These are phyloP conservation scores for Galaxias olidus DNA, from an alignment of 2,797 vertebrate genomes.

Conservation along the genomic window DNA sequence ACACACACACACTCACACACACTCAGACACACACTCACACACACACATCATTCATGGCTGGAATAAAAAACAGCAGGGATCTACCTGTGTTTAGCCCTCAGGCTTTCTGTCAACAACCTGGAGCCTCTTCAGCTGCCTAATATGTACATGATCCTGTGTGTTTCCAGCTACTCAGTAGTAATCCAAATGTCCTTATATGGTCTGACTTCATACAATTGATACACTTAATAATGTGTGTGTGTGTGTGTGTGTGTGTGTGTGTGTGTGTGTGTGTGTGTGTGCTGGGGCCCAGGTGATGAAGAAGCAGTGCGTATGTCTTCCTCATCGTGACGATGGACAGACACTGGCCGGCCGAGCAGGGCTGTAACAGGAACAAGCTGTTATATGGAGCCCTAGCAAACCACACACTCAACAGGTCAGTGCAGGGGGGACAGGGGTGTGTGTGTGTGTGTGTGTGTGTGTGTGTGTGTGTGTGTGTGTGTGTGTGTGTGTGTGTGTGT, in stretches of 20 bases:
- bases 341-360: conserved; percentile 39
- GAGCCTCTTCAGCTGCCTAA: no score
- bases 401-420: conserved; percentile 57
- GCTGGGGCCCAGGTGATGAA: conserved; percentile 60
- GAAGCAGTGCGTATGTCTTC: conserved; percentile 37
- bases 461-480: conserved; percentile 2
- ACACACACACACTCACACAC: not conserved
- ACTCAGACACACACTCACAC: not conserved
- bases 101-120: no score
- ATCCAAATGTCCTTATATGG: no score
- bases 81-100: no score
- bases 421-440: not conserved
- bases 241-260: not conserved
- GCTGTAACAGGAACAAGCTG: conserved; percentile 53
- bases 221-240: not conserved
- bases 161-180: no score
- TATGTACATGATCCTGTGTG: no score
- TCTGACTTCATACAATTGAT: no score
- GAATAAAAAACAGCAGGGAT: no score
- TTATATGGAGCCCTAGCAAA: conserved; percentile 61
- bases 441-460: not conserved
- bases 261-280: conserved; percentile 11
- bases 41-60: not conserved
- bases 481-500: not conserved
- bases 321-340: conserved; percentile 50